These are phyloP conservation scores for Sinohyriopsis cumingii DNA, from an alignment of 2,888 invertebrate species.

Conservation along the genomic window DNA sequence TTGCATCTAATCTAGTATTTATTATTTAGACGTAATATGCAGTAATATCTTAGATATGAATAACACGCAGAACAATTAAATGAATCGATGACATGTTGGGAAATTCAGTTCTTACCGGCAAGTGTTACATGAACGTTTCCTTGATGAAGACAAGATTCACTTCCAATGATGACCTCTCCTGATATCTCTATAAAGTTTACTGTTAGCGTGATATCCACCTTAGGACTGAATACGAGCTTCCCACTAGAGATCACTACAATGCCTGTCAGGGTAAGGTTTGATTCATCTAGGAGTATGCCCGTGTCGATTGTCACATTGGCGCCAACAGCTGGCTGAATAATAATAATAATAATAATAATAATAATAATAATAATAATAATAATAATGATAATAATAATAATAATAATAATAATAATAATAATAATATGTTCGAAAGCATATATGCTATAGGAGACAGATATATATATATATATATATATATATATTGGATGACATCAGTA, in stretches of 20 bases:
- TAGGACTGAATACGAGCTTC: constrained; percentile 28
- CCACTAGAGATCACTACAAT: constrained; percentile 21
- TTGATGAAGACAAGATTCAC: neutral
- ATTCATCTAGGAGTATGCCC: constrained; percentile 17
- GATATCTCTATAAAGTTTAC: constrained; percentile 1
- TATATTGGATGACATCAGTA: no score
- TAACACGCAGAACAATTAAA: neutral
- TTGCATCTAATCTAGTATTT: no score
- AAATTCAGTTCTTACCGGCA: neutral
- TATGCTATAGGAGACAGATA: no score
- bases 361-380: no score
- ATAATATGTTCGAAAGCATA: neutral
- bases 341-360: neutral
- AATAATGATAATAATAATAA: no score
- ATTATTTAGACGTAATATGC: no score
- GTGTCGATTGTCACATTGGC: constrained; percentile 2
- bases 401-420: no score
- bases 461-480: no score
- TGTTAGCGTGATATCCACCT: constrained; percentile 15
- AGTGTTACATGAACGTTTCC: neutral
- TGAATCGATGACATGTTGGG: neutral
- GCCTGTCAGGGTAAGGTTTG: constrained; percentile 10
- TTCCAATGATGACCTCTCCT: constrained; percentile 4
- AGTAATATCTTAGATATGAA: neutral
- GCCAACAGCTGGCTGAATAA: constrained; percentile 4